Percentiles rank a stretch among this genome's conserved stretches.
Conservation (phyloP, 2,888 invertebrate genomes). For the Diarsia rubi region DNA sequence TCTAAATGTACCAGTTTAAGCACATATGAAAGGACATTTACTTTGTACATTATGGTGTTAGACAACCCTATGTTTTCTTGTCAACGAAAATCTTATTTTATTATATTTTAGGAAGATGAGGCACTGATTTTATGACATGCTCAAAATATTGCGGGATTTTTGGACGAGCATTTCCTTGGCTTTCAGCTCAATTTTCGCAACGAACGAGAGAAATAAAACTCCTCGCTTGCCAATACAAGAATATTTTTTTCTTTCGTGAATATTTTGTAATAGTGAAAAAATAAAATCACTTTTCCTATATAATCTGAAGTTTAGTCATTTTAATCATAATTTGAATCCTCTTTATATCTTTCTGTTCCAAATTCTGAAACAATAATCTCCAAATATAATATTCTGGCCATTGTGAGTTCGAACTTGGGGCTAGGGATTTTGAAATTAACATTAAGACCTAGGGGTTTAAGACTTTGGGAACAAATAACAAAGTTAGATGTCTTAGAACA, state of each 20-base stretch:
- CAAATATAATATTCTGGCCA: constrained; percentile 32
- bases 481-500: constrained; percentile 44
- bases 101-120: constrained; percentile 50
- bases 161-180: constrained; percentile 22
- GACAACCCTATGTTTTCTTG: constrained; percentile 45
- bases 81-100: constrained; percentile 53
- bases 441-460: constrained; percentile 42
- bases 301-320: constrained; percentile 18
- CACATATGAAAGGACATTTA: constrained; percentile 41
- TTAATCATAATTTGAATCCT: neutral
- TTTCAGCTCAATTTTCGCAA: constrained; percentile 17
- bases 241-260: constrained; percentile 17
- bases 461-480: constrained; percentile 55
- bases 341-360: constrained; percentile 4
- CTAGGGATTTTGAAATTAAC: constrained; percentile 44
- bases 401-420: constrained; percentile 27
- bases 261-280: constrained; percentile 16
- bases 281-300: constrained; percentile 1
- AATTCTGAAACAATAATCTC: constrained; percentile 35
- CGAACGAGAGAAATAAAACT: constrained; percentile 9
- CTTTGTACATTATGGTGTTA: constrained; percentile 48
- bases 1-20: constrained; percentile 21
- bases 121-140: constrained; percentile 45
- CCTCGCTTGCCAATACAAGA: constrained; percentile 4
- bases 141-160: constrained; percentile 39